Base-by-base conservation (phyloP, 2,888 invertebrate species). In the Molorchus minor region DNA sequence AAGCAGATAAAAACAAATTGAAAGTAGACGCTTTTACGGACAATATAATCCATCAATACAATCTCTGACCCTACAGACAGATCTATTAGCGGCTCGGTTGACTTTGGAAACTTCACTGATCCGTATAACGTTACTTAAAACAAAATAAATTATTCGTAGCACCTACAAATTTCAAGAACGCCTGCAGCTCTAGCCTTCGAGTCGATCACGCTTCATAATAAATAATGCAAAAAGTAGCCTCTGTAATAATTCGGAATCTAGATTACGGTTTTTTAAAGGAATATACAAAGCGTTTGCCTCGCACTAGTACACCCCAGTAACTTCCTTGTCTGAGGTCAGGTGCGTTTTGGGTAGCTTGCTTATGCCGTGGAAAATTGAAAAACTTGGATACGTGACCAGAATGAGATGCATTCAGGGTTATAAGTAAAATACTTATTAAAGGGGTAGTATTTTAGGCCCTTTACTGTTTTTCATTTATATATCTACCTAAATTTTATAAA, bases 51-150 rank as follows among this genome's bases (percentile, higher is more conserved):
- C 12, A 10, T 10, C 33, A 10, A 33, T 33, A 7, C 33, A 33
- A 33, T 45, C 17, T 25, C 8, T 30, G 30, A 45, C 29, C 29
- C 45, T 45, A 43, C 15, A 45, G 13, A 45, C 5, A 29, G 29
- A 45, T 30, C 25, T 30, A 45, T 45, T 30, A 30, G 10, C 45
- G 29, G 45, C 29, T 17, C 30, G 17, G 4, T n/a, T 45, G 45
- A 16, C 45, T 45, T 45, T 45, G 29, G 13, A 45, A 30, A 45
- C 7, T 45, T 15, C 45, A 45, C n/a, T 30, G 45, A 45, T 45
- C 45, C 45, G 45, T 25, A 10, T 45, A 45, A 45, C 10, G 16
- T 30, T 17, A 45, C 30, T 45, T 45, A 45, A 45, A 45, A 45
- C 30, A 45, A 45, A 45, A 44, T 21, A 25, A 43, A 30, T 45